These are phyloP conservation scores for Vireo altiloquus DNA, from an alignment of 2,113 vertebrate species.

Conservation along the genomic window DNA sequence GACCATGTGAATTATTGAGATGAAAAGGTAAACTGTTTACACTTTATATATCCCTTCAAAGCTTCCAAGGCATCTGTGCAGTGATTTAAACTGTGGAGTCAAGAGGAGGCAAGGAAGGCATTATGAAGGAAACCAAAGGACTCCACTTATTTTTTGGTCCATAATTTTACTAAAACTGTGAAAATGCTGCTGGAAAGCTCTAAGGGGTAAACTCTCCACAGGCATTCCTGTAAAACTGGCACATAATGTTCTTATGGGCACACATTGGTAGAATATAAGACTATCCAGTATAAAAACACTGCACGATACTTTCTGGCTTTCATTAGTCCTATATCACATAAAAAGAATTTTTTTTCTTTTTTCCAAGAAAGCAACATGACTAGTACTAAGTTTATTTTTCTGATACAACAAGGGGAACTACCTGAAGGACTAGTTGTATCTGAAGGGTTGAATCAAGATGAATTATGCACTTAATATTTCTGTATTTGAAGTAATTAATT, in stretches of 20 bases:
- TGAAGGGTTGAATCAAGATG: neutral
- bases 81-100: neutral
- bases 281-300: neutral
- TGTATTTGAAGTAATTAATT: neutral
- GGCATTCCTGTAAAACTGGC: neutral
- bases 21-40: neutral
- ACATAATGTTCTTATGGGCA: neutral
- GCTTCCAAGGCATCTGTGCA: neutral
- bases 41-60: neutral
- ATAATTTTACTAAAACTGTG: neutral
- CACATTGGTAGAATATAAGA: rapidly evolving
- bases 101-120: neutral
- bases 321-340: neutral
- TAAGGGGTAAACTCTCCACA: neutral
- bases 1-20: rapidly evolving
- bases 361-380: neutral
- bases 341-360: neutral
- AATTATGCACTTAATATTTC: neutral
- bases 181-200: neutral
- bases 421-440: neutral
- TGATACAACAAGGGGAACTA: neutral
- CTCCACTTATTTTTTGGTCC: too few relatives aligned
- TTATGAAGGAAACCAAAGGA: neutral
- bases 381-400: neutral
- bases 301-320: neutral